Evolutionary conservation across 2,113 vertebrate genomes (phyloP).

Genomic region (Chloebia gouldiae): DNA sequence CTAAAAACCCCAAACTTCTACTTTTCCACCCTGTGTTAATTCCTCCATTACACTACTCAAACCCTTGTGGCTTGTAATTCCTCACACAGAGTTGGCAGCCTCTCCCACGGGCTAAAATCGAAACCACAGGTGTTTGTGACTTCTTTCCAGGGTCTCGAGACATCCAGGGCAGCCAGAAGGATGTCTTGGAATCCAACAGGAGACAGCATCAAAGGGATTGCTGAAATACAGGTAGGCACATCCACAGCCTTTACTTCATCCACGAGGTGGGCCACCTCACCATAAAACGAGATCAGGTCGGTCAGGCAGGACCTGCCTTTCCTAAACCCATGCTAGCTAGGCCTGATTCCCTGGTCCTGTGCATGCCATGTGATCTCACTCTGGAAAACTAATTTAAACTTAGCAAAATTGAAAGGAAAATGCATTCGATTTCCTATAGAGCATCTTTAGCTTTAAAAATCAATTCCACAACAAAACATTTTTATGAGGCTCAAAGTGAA

Average conservation of each 20-base stretch:
- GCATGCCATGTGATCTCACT: background rate
- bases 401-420: conserved; percentile 9
- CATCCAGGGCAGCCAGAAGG: too few relatives aligned
- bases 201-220: background rate
- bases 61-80: too few relatives aligned
- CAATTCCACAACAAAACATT: background rate
- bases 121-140: too few relatives aligned
- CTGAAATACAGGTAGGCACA: background rate
- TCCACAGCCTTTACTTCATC: background rate
- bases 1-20: too few relatives aligned
- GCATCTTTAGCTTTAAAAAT: background rate
- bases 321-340: background rate
- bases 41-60: too few relatives aligned
- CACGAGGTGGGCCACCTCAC: too few relatives aligned
- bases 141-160: too few relatives aligned
- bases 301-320: background rate
- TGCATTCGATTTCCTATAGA: background rate
- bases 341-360: background rate
- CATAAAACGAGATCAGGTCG: background rate
- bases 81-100: too few relatives aligned
- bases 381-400: background rate
- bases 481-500: background rate
- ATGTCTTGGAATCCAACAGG: too few relatives aligned
- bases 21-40: too few relatives aligned
- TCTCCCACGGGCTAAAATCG: too few relatives aligned